Base-by-base conservation (phyloP, 2,888 invertebrate species). In the Acleris sparsana region DNA sequence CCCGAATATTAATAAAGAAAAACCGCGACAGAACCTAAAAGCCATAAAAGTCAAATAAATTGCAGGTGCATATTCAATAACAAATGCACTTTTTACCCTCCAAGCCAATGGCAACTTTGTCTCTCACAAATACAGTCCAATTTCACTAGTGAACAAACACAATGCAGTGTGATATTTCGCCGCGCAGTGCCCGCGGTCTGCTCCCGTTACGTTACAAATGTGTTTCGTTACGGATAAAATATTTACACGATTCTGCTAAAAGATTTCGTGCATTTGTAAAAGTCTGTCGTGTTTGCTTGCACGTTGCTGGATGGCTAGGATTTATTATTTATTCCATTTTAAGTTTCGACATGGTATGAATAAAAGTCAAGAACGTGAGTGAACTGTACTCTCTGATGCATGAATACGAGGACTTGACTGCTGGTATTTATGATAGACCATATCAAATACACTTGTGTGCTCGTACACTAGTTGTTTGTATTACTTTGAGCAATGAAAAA, bases 151-250 rank as follows among this genome's bases (percentile, higher is more conserved):
- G 51, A n/a, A 20, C 22, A 16, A 25, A 44, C 46, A 33, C 44
- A 58, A 52, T 48, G 53, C 58, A 53, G 48, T 5, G 62, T 49
- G 46, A 53, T 63, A 63, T 60, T 65, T 60, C 22, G 22, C 48
- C 18, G 29, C 11, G 33, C 48, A 13, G 29, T 29, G 57, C 57
- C 44, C 57, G 62, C 56, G 60, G 65, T 13, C 20, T 20, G 60
- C 61, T 51, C 61, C 65, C 61, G 61, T 66, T 66, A 9, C 52
- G 66, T 62, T 66, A 57, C 62, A 66, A 62, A 66, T 66, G 57
- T 66, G 57, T 66, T 66, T 62, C 61, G 65, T 61, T 66, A 57
- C 66, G 52, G 61, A 57, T 66, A 66, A 66, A 66, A 62, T 66
- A 66, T 66, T 66, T 62, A 66, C 57, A 62, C 57, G 62, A 66